Base-by-base conservation (phyloP, 2,113 vertebrate genomes). In the Halichoeres trimaculatus region DNA sequence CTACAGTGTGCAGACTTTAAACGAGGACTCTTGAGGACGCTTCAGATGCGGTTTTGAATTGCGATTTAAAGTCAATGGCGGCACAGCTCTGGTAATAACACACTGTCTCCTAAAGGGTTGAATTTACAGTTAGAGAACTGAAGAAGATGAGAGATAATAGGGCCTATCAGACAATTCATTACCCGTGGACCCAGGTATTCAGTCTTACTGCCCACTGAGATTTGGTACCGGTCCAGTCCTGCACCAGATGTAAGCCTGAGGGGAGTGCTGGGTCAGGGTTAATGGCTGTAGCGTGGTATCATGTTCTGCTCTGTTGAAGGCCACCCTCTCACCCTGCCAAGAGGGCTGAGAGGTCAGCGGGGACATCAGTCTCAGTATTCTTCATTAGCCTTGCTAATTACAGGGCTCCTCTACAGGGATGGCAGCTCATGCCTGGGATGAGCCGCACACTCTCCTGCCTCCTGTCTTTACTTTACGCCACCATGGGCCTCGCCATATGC, bases 371-470 rank as follows among this genome's bases (percentile, higher is more conserved):
- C 88, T 80, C 67, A 68, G 72, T 41, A 81, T 77, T 87, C 88
- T 89, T 92, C 87, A 92, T 92, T 90, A 91, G 87, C 88, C 85
- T 77, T 16, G 78, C 81, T 93, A 93, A 92, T 92, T 91, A 88
- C 61, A 47, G 81, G 84, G 78, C 76, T 74, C 80, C 73, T 86
- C 87, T 90, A 50, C 59, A 40, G 85, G 87, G 86, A 85, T 65
- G 70, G 74, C 66, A 74, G 84, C 80, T 78, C 80, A 62, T 75
- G 76, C 80, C 73, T 68, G 61, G 71, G 78, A 80, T 16, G 20
- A 70, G 70, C 64, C 66, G 64, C 2, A 12, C 5, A n/a, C 51
- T 77, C 84, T 40, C 56, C 81, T 52, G 54, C 84, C 64, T 78
- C 72, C 62, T 76, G 58, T 84, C 70, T 88, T 59, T 61, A 48